A percentile compares a stretch with the other conserved stretches of the same genome.
Evolutionary conservation across 2,113 vertebrate species (phyloP).

Genomic region (Monopterus albus): DNA sequence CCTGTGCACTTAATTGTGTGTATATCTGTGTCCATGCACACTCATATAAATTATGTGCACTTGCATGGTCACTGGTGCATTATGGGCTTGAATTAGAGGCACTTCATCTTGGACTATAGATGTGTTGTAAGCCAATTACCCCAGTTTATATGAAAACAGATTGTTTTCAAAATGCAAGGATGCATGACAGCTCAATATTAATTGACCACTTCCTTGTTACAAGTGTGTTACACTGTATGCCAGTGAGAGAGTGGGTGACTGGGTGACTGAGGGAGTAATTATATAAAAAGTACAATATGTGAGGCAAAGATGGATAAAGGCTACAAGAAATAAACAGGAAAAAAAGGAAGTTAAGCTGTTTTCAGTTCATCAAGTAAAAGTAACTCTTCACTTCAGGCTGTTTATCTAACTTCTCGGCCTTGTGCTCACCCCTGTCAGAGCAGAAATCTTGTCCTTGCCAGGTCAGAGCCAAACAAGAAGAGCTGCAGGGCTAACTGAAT

Average conservation of each 20-base stretch:
- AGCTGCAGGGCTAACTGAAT: constrained; percentile 6
- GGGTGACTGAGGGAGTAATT: background rate
- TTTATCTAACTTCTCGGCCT: constrained; percentile 10
- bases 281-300: background rate
- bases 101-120: constrained; percentile 11
- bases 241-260: background rate
- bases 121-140: constrained; percentile 41
- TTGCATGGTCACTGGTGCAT: constrained; percentile 16
- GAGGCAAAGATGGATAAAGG: background rate
- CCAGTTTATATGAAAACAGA: constrained; percentile 40
- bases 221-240: background rate
- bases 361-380: background rate
- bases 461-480: constrained; percentile 15
- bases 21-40: background rate
- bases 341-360: background rate
- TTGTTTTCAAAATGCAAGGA: constrained; percentile 36
- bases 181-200: constrained; percentile 44
- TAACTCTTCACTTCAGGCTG: constrained; percentile 11
- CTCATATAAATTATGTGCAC: background rate
- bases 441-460: background rate
- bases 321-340: background rate
- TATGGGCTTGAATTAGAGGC: constrained; percentile 18
- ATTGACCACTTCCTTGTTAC: constrained; percentile 7
- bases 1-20: constrained; percentile 2
- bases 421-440: background rate